phyloP scores from a whole-genome alignment of 2,113 vertebrate species.

The Channa argus region DNA sequence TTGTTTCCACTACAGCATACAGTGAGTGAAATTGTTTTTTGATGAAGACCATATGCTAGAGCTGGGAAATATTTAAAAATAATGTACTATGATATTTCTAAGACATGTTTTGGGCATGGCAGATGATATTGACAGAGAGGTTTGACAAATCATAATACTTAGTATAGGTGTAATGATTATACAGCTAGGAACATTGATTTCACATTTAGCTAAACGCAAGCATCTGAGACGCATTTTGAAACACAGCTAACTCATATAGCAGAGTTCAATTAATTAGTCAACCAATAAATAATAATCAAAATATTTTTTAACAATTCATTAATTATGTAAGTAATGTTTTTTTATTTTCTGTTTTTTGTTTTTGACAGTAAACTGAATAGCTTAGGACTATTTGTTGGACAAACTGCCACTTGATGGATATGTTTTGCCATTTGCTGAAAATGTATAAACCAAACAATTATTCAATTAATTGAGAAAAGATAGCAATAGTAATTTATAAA shows the following conservation, averaged over 20 bases:
- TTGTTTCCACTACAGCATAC: too few species aligned
- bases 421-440: neutral
- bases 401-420: neutral
- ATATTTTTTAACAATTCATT: too few species aligned
- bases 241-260: too few species aligned
- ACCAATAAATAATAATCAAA: too few species aligned
- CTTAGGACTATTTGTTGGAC: neutral
- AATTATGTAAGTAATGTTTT: neutral
- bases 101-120: neutral
- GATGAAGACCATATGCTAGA: neutral
- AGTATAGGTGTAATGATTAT: neutral
- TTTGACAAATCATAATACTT: neutral
- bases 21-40: too few species aligned
- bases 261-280: too few species aligned
- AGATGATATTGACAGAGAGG: neutral
- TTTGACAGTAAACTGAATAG: neutral
- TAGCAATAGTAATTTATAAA: neutral
- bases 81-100: neutral
- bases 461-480: neutral
- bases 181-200: neutral
- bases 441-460: neutral
- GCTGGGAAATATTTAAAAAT: neutral
- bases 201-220: neutral
- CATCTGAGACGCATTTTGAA: too few species aligned
- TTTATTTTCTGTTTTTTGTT: neutral